A percentile compares a stretch with the other conserved stretches of the same genome.
Evolutionary conservation across 2,113 vertebrate genomes (phyloP).

Genomic region (Himantopus leucocephalus): DNA sequence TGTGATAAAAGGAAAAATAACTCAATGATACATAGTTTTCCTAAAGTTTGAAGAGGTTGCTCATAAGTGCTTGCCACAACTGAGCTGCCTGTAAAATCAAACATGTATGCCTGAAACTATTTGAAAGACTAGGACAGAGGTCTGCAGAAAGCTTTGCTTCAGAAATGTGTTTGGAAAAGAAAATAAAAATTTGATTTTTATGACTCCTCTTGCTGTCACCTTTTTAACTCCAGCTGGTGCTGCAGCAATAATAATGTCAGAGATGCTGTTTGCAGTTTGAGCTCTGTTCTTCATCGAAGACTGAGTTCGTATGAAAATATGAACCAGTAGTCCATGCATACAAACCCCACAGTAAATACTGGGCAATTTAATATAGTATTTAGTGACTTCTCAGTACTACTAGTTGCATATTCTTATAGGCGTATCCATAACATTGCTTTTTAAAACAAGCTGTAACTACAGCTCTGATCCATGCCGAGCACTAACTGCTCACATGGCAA

Average conservation of each 20-base stretch:
- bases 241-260: not conserved
- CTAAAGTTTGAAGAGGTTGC: not conserved
- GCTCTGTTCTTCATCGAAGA: not conserved
- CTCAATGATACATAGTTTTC: not conserved
- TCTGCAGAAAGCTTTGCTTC: not conserved
- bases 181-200: not conserved
- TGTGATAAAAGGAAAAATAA: not conserved
- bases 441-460: not conserved
- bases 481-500: not conserved
- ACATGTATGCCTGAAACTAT: not conserved
- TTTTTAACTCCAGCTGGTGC: not conserved
- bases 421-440: not conserved
- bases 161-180: not conserved
- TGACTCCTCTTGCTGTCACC: not conserved
- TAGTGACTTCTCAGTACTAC: not conserved
- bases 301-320: not conserved
- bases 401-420: not conserved
- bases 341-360: not conserved
- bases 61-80: not conserved
- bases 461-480: not conserved
- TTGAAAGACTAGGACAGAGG: not conserved
- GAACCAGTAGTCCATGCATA: not conserved
- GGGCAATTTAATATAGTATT: not conserved
- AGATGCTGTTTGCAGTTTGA: not conserved
- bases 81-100: not conserved